A percentile compares a stretch with the other conserved stretches of the same genome.
Conservation (phyloP, 2,888 invertebrate genomes). For the Oasisia sp. region DNA sequence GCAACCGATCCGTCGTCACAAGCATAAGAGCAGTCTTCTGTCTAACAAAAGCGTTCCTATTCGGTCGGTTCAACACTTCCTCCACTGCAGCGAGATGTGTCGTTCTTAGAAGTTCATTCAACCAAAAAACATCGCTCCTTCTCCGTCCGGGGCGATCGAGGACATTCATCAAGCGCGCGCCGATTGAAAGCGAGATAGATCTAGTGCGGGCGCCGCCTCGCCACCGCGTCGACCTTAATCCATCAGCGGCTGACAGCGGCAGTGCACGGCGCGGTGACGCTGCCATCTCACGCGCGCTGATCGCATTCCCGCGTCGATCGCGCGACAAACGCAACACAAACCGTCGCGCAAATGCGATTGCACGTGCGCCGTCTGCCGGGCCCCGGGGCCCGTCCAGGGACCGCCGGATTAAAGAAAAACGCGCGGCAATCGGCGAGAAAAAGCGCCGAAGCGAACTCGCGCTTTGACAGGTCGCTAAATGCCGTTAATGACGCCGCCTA, state of each 20-base stretch:
- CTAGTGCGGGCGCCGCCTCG: not conserved
- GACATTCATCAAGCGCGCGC: not conserved
- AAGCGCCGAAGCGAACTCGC: not conserved
- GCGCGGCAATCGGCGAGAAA: not conserved
- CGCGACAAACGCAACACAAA: not conserved
- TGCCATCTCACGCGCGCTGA: not conserved
- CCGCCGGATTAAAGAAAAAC: not conserved
- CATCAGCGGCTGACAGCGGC: not conserved
- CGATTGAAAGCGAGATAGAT: slow-evolving; percentile 1
- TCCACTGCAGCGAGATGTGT: not conserved
- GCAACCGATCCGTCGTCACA: not conserved
- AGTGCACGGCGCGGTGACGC: not conserved
- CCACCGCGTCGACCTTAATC: not conserved
- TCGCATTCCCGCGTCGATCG: not conserved
- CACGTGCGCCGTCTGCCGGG: not conserved
- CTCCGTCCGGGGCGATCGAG: not conserved
- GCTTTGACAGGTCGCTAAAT: not conserved
- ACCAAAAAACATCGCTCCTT: not conserved
- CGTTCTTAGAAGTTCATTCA: not conserved
- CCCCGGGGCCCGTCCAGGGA: not conserved
- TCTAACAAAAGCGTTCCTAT: not conserved
- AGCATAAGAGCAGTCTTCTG: not conserved
- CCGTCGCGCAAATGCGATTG: not conserved
- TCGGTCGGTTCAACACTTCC: not conserved
- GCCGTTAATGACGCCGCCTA: not conserved